Evolutionary conservation across 2,888 invertebrate species (phyloP).

Genomic region (Uloborus plumipes): DNA sequence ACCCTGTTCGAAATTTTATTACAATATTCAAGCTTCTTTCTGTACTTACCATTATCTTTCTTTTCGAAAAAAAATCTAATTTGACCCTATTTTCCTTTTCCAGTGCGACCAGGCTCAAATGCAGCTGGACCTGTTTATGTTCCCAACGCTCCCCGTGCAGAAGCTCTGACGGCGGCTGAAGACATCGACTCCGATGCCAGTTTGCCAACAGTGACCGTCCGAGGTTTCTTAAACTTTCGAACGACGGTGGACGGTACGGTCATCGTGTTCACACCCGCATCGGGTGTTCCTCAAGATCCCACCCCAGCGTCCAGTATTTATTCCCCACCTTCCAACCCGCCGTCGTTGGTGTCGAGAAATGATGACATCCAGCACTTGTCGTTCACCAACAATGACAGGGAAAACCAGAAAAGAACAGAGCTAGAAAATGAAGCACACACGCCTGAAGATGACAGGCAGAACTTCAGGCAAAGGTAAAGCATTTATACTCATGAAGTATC

Average conservation of each 20-base stretch:
- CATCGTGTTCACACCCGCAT: constrained; percentile 88
- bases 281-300: constrained; percentile 31
- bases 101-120: constrained; percentile 19
- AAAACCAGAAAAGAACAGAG: constrained; percentile 26
- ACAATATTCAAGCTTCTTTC: too few species aligned
- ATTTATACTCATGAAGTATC: not conserved
- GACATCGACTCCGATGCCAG: constrained; percentile 68
- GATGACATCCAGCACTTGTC: constrained; percentile 50
- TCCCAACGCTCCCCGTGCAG: constrained; percentile 40
- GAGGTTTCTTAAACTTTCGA: constrained; percentile 93
- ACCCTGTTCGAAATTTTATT: too few species aligned
- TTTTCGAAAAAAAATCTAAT: not conserved
- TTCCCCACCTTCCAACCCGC: constrained; percentile 1
- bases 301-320: constrained; percentile 22
- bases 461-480: constrained; percentile 42
- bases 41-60: too few species aligned
- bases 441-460: constrained; percentile 55
- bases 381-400: constrained; percentile 25
- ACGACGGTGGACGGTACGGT: constrained; percentile 94
- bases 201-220: constrained; percentile 88
- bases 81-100: constrained; percentile 5
- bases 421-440: constrained; percentile 58
- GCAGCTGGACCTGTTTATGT: constrained; percentile 57
- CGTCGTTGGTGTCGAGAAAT: constrained; percentile 27
- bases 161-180: constrained; percentile 66